Base-by-base conservation (phyloP, 2,797 vertebrate genomes). In the Synaphobranchus kaupii region DNA sequence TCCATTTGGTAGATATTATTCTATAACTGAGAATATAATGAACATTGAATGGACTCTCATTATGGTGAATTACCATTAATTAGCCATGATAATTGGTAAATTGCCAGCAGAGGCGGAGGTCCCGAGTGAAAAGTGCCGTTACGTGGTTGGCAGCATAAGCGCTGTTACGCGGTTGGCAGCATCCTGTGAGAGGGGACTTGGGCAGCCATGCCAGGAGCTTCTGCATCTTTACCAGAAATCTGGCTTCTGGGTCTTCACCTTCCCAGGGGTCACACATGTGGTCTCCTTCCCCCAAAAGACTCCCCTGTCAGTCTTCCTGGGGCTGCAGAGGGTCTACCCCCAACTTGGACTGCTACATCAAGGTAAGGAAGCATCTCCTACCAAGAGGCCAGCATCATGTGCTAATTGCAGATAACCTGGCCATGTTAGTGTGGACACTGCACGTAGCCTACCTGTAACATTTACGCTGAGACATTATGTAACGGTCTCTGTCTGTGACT, bases 201-300 rank as follows among this genome's bases (percentile, higher is more conserved):
- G 96, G 81, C 94, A 95, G 60, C 97, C 97, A 0, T 95, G 97
- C 0, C 94, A 96, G 25, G 97, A 98, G 78, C 94, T 98, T 89
- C 94, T 97, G 93, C 95, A 95, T 82, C 93, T 95, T 71, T 99
- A 98, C 48, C 96, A 98, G 94, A 97, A 97, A 90, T 98, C 95
- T 47, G 98, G 98, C 91, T 99, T 98, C 94, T 97, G 96, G 93
- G 94, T 99, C 90, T 97, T 98, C 93, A 97, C 96, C 85, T 96
- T 99, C 90, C 98, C 98, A 0, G 97, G 97, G 90, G 97, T 98
- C 90, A 98, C 96, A 93, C 97, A 99, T 0, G 98, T 97, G 28
- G 98, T 99, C 17, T 95, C 92, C 86, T 99, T 99, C 92, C 97
- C 98, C 0, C 96, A 95, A 94, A 97, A 96, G 85, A 98, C 97